These are phyloP conservation scores for Pandion haliaetus DNA, from an alignment of 2,113 vertebrate species.

Conservation along the genomic window DNA sequence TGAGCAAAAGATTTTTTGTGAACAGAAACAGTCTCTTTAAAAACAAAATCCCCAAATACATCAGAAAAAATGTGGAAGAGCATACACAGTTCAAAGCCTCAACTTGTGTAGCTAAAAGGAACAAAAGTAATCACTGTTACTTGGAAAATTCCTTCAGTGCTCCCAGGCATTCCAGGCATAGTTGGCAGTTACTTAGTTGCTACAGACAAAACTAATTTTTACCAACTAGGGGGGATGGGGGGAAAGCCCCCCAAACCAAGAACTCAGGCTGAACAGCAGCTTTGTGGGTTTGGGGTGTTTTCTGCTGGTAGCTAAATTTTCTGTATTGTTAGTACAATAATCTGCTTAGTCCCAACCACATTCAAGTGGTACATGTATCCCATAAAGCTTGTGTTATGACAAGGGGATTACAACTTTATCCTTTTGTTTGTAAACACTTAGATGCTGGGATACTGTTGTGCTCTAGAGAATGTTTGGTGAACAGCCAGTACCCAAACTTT, in stretches of 20 bases:
- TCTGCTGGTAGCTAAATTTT: neutral
- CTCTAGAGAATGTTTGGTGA: neutral
- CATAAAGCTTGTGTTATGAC: neutral
- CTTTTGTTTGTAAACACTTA: slow-evolving; percentile 43
- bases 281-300: neutral
- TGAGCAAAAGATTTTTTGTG: neutral
- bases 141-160: slow-evolving; percentile 43
- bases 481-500: neutral
- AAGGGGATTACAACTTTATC: slow-evolving; percentile 16
- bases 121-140: slow-evolving; percentile 57
- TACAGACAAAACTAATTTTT: slow-evolving; percentile 41
- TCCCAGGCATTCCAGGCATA: slow-evolving; percentile 48
- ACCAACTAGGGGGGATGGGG: neutral
- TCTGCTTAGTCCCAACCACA: neutral
- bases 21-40: neutral
- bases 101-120: neutral
- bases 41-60: neutral
- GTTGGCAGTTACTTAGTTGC: slow-evolving; percentile 12
- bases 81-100: neutral
- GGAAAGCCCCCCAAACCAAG: neutral
- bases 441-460: neutral
- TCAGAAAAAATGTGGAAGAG: neutral
- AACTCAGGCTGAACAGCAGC: neutral
- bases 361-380: neutral
- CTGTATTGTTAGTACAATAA: neutral